Evolutionary conservation across 2,888 invertebrate genomes (phyloP).

Genomic region (Craniophora ligustri): DNA sequence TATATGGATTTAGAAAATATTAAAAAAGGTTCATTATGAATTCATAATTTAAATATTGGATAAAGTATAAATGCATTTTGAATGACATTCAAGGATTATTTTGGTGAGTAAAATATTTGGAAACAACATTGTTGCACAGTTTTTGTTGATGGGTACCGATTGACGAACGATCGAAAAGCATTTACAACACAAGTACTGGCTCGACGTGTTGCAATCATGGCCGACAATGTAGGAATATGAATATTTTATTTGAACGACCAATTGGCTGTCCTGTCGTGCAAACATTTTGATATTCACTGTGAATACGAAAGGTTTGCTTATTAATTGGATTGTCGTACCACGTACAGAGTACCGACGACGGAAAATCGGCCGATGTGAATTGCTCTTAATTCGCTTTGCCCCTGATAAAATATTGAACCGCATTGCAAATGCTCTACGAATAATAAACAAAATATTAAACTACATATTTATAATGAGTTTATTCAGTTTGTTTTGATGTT

Average conservation of each 20-base stretch:
- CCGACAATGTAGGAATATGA: constrained; percentile 77
- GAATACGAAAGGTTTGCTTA: constrained; percentile 84
- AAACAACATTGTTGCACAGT: constrained; percentile 13
- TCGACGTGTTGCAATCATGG: constrained; percentile 63
- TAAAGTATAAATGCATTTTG: too few relatives aligned
- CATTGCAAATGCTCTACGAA: constrained; percentile 69
- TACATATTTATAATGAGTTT: constrained; percentile 36
- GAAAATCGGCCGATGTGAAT: constrained; percentile 79
- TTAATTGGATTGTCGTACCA: constrained; percentile 83
- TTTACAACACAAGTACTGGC: constrained; percentile 40
- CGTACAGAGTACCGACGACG: constrained; percentile 66
- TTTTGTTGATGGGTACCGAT: constrained; percentile 22
- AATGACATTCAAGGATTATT: too few relatives aligned
- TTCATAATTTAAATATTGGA: too few relatives aligned
- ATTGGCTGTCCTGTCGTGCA: constrained; percentile 72
- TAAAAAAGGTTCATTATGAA: too few relatives aligned
- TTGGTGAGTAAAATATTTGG: not conserved
- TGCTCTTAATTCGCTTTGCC: constrained; percentile 77
- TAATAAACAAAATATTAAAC: constrained; percentile 71
- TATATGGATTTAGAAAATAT: too few relatives aligned
- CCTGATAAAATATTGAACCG: constrained; percentile 74
- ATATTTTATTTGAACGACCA: constrained; percentile 82
- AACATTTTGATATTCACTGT: constrained; percentile 83
- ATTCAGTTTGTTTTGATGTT: constrained; percentile 17
- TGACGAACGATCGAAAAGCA: constrained; percentile 36